phyloP scores from a whole-genome alignment of 2,888 invertebrate species.

The Cheilosia impressa region DNA sequence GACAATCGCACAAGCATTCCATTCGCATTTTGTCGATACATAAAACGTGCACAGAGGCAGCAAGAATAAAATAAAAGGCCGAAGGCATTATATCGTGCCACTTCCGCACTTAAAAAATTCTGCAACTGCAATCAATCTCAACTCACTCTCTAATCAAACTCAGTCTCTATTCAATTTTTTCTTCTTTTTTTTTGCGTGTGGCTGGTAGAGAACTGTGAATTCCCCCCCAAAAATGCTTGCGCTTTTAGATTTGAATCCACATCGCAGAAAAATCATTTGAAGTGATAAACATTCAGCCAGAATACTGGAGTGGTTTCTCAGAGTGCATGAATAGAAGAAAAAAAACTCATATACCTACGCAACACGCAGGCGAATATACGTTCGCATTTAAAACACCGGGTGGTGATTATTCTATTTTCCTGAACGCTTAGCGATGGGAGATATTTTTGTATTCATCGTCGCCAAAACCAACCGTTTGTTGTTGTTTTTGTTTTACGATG shows the following conservation, averaged over 20 bases:
- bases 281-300: conserved; percentile 53
- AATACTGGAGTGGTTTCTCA: conserved; percentile 44
- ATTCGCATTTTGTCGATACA: conserved; percentile 33
- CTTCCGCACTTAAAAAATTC: conserved; percentile 68
- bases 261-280: conserved; percentile 54
- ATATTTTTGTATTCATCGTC: conserved; percentile 38
- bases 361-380: background rate
- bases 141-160: conserved; percentile 61
- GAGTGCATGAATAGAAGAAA: too few species aligned
- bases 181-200: too few species aligned
- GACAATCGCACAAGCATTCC: conserved; percentile 53
- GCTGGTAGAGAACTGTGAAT: background rate
- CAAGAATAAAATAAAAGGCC: conserved; percentile 59
- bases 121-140: conserved; percentile 68
- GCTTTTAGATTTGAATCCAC: conserved; percentile 25
- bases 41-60: conserved; percentile 18
- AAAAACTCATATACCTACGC: too few species aligned
- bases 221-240: conserved; percentile 5
- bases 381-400: conserved; percentile 59
- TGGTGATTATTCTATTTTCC: conserved; percentile 60
- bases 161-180: conserved; percentile 26
- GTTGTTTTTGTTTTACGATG: background rate
- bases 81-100: conserved; percentile 68
- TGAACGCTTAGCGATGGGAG: conserved; percentile 17
- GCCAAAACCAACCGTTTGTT: background rate